Evolutionary conservation across 2,113 vertebrate species (phyloP).

Genomic region (Clarias gariepinus): DNA sequence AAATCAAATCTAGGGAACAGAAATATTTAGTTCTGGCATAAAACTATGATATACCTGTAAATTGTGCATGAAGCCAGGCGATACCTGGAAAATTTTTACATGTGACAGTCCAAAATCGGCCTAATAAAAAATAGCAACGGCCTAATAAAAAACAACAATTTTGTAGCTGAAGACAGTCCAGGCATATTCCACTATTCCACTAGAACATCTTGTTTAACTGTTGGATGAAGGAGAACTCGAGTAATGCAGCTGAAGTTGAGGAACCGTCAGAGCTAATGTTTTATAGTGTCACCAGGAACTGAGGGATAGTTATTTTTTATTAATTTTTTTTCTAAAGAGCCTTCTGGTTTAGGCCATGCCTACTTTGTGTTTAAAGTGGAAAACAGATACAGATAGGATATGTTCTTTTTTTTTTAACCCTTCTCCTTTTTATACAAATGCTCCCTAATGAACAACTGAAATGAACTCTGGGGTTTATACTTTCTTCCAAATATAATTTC

Average conservation of each 20-base stretch:
- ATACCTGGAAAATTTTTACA: constrained; percentile 48
- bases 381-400: background rate
- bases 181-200: background rate
- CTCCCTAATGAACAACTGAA: background rate
- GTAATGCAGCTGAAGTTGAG: background rate
- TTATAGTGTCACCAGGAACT: background rate
- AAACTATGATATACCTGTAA: constrained; percentile 36
- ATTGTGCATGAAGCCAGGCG: constrained; percentile 38
- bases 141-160: constrained; percentile 25
- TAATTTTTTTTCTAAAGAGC: too few relatives aligned
- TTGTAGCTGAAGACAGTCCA: constrained; percentile 5
- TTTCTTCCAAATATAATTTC: constrained; percentile 25
- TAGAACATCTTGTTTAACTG: background rate
- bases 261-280: background rate
- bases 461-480: background rate
- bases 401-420: background rate
- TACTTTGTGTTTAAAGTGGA: background rate
- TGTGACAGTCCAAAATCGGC: constrained; percentile 36
- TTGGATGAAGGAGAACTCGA: background rate
- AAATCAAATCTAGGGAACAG: constrained; percentile 39
- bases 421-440: background rate
- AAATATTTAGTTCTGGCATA: constrained; percentile 53
- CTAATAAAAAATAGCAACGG: constrained; percentile 26
- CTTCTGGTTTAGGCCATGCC: background rate
- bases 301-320: background rate